phyloP scores from a whole-genome alignment of 2,113 vertebrate genomes.

The Onychorhynchus coronatus region DNA sequence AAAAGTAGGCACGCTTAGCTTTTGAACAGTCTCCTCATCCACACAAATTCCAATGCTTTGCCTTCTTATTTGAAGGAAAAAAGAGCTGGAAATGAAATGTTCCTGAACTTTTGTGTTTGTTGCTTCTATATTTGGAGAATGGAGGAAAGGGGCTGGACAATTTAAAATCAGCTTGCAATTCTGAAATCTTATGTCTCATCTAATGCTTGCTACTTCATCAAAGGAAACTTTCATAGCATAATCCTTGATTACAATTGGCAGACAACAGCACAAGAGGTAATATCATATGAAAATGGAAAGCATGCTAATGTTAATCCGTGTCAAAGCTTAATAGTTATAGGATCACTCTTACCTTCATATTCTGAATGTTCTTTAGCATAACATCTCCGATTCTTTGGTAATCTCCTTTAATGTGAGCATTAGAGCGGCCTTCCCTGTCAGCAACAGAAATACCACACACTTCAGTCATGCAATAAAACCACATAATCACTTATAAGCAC shows the following conservation, averaged over 20 bases:
- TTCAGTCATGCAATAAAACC: constrained; percentile 27
- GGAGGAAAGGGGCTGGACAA: not conserved
- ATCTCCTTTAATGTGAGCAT: constrained; percentile 92
- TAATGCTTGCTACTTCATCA: not conserved
- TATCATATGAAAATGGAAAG: not conserved
- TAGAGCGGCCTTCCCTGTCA: constrained; percentile 93
- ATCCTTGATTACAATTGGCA: not conserved
- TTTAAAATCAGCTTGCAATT: not conserved
- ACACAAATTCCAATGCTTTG: not conserved
- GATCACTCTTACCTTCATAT: constrained; percentile 84
- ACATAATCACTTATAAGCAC: not conserved
- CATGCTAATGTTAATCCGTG: not conserved
- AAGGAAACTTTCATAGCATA: not conserved
- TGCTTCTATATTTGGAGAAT: not conserved
- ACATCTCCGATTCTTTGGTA: constrained; percentile 95
- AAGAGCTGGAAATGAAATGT: not conserved
- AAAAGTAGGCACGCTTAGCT: not conserved
- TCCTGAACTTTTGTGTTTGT: not conserved
- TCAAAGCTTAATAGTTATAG: not conserved
- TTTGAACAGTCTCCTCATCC: not conserved
- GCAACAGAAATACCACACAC: constrained; percentile 21
- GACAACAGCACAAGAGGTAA: not conserved
- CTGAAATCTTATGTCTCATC: not conserved
- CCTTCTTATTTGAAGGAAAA: not conserved
- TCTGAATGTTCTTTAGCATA: constrained; percentile 91